Base-by-base conservation (phyloP, 2,888 invertebrate species). In the Leptothorax acervorum region DNA sequence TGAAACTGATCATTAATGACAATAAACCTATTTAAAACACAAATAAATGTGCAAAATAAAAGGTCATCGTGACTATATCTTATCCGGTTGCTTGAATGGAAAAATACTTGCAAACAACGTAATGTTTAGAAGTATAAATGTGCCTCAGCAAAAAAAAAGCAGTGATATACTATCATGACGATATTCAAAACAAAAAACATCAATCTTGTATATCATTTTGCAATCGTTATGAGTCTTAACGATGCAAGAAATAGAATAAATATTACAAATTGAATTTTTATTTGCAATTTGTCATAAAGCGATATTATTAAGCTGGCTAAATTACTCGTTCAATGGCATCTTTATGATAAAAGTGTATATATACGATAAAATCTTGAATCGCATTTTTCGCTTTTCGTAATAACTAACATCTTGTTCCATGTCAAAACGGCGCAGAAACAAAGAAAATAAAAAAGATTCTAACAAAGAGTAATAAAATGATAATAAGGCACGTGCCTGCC, bases 31-130 rank as follows among this genome's bases (percentile, higher is more conserved):
- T 53, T 76, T 53, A 42, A 53, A 66, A 53, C 1, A n/a, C 23
- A 48, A 63, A 75, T 76, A 66, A 23, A 63, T 18, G 65, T 53
- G n/a, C 39, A 39, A 66, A 23, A 42, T 76, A 76, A 76, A 76
- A 76, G 11, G 12, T 42, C 35, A 53, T 51, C 65, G 18, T 48
- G n/a, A 18, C 6, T 42, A n/a, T 51, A 65, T 75, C 3, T 74
- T 18, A 62, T 65, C 51, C 23, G 35, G 39, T 53, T 62, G 5
- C 42, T 28, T 28, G 11, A 28, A 12, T 28, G 65, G 42, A 65
- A 76, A 76, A 76, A 66, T 66, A 53, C 28, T 48, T 6, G 45
- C 11, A 1, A 8, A 35, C n/a, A 45, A 35, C 42, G 8, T 42
- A 60, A 35, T 63, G 35, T 75, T 62, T 63, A 9, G 35, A 23